Conservation (phyloP, 1,140 invertebrate species). For the Drosophila murphyi region DNA sequence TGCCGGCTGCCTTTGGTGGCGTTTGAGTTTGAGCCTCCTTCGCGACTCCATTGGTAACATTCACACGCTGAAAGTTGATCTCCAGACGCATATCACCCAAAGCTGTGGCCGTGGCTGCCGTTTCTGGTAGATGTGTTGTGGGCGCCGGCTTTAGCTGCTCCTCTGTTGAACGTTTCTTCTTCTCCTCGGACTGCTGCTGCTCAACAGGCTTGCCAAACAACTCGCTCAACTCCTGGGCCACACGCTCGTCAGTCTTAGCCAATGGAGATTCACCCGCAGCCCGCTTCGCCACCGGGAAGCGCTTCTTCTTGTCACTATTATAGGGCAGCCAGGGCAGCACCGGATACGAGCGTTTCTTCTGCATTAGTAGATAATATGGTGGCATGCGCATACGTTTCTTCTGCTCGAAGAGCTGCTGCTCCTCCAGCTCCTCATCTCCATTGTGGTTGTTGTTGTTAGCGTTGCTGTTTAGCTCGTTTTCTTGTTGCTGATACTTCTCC, state of each 20-base stretch:
- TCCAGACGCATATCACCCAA: slow-evolving; percentile 73
- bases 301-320: slow-evolving; percentile 85
- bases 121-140: slow-evolving; percentile 67
- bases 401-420: slow-evolving; percentile 81
- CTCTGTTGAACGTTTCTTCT: slow-evolving; percentile 85
- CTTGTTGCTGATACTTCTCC: slow-evolving; percentile 86
- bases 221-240: slow-evolving; percentile 83
- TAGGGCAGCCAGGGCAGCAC: slow-evolving; percentile 83
- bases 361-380: slow-evolving; percentile 85
- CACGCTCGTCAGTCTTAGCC: slow-evolving; percentile 76
- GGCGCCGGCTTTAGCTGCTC: slow-evolving; percentile 54
- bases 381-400: slow-evolving; percentile 86
- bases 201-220: slow-evolving; percentile 84
- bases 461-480: slow-evolving; percentile 77
- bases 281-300: slow-evolving; percentile 88
- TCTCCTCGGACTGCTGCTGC: slow-evolving; percentile 71
- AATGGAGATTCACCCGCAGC: slow-evolving; percentile 66
- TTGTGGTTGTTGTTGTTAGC: slow-evolving; percentile 57
- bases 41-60: slow-evolving; percentile 44
- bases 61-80: slow-evolving; percentile 72
- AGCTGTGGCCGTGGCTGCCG: slow-evolving; percentile 51
- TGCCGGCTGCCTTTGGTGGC: slow-evolving; percentile 19
- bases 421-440: slow-evolving; percentile 36
- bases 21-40: slow-evolving; percentile 45
- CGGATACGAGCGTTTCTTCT: slow-evolving; percentile 83